These are phyloP conservation scores for Cochlearius cochlearius DNA, from an alignment of 2,113 vertebrate species.

Conservation along the genomic window DNA sequence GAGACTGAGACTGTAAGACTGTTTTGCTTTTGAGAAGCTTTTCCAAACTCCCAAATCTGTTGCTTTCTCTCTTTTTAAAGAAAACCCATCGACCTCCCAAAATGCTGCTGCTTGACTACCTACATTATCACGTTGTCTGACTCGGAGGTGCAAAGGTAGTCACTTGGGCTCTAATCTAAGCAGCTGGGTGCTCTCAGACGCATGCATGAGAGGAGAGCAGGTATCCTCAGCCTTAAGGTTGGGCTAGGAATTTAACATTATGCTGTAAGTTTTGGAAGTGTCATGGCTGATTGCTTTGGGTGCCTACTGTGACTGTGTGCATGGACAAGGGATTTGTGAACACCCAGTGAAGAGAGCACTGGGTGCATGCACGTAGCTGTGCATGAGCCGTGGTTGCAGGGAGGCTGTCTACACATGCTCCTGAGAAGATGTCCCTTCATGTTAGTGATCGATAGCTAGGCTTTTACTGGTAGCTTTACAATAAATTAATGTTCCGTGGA, in stretches of 20 bases:
- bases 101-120: not conserved
- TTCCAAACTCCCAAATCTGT: not conserved
- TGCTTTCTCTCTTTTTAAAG: not conserved
- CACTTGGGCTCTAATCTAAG: not conserved
- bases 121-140: not conserved
- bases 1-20: not conserved
- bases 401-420: accelerated
- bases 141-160: not conserved
- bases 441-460: not conserved
- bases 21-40: not conserved
- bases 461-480: not conserved
- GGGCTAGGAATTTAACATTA: accelerated
- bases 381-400: not conserved
- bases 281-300: not conserved
- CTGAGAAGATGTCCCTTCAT: not conserved
- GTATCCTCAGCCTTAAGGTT: not conserved
- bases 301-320: accelerated
- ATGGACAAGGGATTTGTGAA: accelerated
- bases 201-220: not conserved
- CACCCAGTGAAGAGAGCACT: not conserved
- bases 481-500: not conserved
- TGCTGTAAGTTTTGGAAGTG: not conserved
- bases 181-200: accelerated
- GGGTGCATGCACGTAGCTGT: accelerated
- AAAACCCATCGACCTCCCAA: not conserved